phyloP scores from a whole-genome alignment of 64 coral and sea anemone species.

The Platygyra sinensis region DNA sequence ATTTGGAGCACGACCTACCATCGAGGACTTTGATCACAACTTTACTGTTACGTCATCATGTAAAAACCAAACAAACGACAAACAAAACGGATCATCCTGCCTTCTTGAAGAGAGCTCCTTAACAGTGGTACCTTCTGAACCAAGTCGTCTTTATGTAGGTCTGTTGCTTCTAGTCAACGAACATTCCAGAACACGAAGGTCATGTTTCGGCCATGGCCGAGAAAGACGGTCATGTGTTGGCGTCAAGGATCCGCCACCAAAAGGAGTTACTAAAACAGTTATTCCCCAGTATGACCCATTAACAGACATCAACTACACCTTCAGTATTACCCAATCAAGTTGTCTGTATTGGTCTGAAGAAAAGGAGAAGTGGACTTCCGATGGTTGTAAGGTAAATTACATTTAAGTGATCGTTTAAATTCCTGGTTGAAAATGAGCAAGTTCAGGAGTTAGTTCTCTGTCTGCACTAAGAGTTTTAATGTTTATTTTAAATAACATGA shows the following conservation, averaged over 20 bases:
- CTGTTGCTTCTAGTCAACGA: background rate
- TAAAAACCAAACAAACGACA: background rate
- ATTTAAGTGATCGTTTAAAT: too few species aligned
- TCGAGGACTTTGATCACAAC: constrained; percentile 37
- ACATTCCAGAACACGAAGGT: constrained; percentile 14
- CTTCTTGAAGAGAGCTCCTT: background rate
- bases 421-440: too few species aligned
- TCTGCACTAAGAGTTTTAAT: too few species aligned
- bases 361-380: constrained; percentile 38
- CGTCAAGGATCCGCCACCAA: constrained; percentile 28
- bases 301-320: constrained; percentile 15
- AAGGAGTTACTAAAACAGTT: background rate
- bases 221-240: constrained; percentile 23
- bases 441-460: too few species aligned
- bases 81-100: constrained; percentile 35
- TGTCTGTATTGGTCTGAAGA: constrained; percentile 55
- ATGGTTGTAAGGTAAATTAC: constrained; percentile 34
- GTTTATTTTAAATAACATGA: too few species aligned
- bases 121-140: constrained; percentile 30
- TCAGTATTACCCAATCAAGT: constrained; percentile 31
- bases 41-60: background rate
- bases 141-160: constrained; percentile 59
- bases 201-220: constrained; percentile 18
- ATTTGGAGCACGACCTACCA: constrained; percentile 49
- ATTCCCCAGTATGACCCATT: constrained; percentile 11